These are phyloP conservation scores for Exocentrus adspersus DNA, from an alignment of 2,888 invertebrate genomes.

Conservation along the genomic window DNA sequence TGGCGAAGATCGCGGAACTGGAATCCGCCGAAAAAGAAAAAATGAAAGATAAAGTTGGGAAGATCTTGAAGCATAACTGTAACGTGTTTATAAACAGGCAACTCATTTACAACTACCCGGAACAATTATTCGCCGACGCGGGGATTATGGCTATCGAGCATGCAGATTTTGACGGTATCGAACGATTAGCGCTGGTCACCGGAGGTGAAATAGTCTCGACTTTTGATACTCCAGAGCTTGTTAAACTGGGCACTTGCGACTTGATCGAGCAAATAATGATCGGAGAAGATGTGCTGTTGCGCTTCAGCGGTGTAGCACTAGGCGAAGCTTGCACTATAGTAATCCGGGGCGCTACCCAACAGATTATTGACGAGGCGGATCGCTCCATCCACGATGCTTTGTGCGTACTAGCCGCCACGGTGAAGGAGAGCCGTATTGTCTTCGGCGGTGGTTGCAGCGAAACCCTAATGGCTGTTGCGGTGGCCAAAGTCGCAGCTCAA, in stretches of 20 bases:
- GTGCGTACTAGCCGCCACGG: conserved; percentile 95
- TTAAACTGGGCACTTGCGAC: conserved; percentile 93
- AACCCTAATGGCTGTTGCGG: conserved; percentile 96
- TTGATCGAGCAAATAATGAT: conserved; percentile 98
- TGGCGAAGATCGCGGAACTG: conserved; percentile 96
- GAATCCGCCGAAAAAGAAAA: conserved; percentile 99
- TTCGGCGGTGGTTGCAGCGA: conserved; percentile 93
- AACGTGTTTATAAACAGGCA: conserved; percentile 99
- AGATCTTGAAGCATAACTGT: conserved; percentile 92
- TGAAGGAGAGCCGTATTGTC: conserved; percentile 90
- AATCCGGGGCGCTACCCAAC: conserved; percentile 97
- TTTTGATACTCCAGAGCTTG: conserved; percentile 92
- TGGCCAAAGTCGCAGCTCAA: conserved; percentile 81
- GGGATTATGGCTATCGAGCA: conserved; percentile 99
- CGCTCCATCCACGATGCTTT: conserved; percentile 98
- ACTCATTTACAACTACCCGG: conserved; percentile 99
- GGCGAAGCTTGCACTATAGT: conserved; percentile 98
- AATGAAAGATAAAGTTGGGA: conserved; percentile 99
- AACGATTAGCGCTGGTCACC: conserved; percentile 94
- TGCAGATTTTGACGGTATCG: conserved; percentile 99
- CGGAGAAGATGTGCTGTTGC: conserved; percentile 94
- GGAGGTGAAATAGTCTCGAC: conserved; percentile 98
- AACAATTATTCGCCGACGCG: conserved; percentile 98
- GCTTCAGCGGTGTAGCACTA: conserved; percentile 93
- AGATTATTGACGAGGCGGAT: conserved; percentile 98